phyloP scores from a whole-genome alignment of 2,888 invertebrate species.

The Cosmopolites sordidus region DNA sequence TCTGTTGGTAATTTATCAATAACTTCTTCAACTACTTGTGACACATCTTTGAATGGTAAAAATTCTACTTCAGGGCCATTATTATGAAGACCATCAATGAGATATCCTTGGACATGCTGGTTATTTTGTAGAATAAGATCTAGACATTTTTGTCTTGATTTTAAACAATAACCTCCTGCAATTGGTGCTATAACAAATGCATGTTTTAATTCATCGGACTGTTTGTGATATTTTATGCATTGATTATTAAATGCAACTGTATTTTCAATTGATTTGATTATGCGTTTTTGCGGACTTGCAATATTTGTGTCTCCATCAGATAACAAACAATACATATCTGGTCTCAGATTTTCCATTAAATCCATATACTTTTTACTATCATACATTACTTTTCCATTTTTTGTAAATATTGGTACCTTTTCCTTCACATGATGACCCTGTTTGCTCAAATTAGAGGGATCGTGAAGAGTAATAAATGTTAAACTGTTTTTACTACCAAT shows the following conservation, averaged over 20 bases:
- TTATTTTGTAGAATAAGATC: constrained; percentile 55
- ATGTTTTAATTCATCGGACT: constrained; percentile 53
- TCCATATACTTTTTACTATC: constrained; percentile 68
- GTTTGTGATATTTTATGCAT: constrained; percentile 63
- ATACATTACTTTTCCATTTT: constrained; percentile 68
- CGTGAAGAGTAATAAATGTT: constrained; percentile 59
- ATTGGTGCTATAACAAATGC: constrained; percentile 61
- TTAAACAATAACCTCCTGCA: constrained; percentile 56
- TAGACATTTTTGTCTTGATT: constrained; percentile 61
- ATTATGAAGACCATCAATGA: constrained; percentile 78
- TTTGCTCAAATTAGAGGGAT: constrained; percentile 64
- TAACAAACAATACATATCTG: constrained; percentile 77
- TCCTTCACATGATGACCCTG: constrained; percentile 68
- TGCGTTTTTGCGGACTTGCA: constrained; percentile 64
- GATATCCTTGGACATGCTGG: constrained; percentile 63
- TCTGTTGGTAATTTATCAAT: constrained; percentile 58
- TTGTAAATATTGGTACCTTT: constrained; percentile 73
- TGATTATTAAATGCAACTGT: constrained; percentile 63
- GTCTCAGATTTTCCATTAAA: constrained; percentile 69
- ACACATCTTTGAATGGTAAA: constrained; percentile 52
- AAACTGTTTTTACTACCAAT: constrained; percentile 54
- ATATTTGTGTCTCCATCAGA: constrained; percentile 72
- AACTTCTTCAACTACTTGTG: constrained; percentile 59
- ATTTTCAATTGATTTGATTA: constrained; percentile 66
- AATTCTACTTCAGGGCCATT: constrained; percentile 61